Evolutionary conservation across 2,888 invertebrate genomes (phyloP).

Genomic region (Leptinotarsa rubiginosa): DNA sequence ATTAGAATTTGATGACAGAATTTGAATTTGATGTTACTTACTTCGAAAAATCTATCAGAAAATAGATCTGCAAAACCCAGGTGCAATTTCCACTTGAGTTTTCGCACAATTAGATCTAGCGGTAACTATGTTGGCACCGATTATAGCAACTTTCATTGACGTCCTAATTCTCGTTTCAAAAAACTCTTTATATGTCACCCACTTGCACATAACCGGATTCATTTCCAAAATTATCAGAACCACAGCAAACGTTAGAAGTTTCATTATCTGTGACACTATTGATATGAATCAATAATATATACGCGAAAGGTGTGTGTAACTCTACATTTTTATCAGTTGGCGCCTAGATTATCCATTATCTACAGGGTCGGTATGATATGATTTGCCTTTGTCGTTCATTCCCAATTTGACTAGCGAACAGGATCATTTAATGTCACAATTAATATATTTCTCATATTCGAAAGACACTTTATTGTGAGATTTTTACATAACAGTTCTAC

Average conservation of each 20-base stretch:
- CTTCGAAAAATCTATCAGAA: slow-evolving; percentile 3
- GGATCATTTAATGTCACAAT: too few species aligned
- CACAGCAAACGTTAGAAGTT: slow-evolving; percentile 7
- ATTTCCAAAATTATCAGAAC: slow-evolving; percentile 27
- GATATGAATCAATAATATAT: slow-evolving; percentile 7
- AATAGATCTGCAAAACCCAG: slow-evolving; percentile 34
- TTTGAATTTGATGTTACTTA: too few species aligned
- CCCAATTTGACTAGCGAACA: too few species aligned
- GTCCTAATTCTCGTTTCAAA: slow-evolving; percentile 13
- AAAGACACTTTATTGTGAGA: too few species aligned
- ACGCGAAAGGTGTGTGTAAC: too few species aligned
- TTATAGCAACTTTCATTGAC: neutral
- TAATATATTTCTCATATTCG: too few species aligned
- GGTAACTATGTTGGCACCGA: slow-evolving; percentile 34
- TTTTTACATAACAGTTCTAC: too few species aligned
- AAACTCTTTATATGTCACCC: slow-evolving; percentile 38
- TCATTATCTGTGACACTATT: slow-evolving; percentile 18
- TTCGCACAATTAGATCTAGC: slow-evolving; percentile 36
- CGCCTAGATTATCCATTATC: slow-evolving; percentile 3
- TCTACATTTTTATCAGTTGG: slow-evolving; percentile 6
- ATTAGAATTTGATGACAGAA: too few species aligned
- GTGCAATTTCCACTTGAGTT: slow-evolving; percentile 36
- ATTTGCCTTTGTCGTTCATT: too few species aligned
- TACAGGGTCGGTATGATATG: neutral
- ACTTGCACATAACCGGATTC: slow-evolving; percentile 12